These are phyloP conservation scores for Dasysyrphus tricinctus DNA, from an alignment of 2,888 invertebrate species.

Conservation along the genomic window DNA sequence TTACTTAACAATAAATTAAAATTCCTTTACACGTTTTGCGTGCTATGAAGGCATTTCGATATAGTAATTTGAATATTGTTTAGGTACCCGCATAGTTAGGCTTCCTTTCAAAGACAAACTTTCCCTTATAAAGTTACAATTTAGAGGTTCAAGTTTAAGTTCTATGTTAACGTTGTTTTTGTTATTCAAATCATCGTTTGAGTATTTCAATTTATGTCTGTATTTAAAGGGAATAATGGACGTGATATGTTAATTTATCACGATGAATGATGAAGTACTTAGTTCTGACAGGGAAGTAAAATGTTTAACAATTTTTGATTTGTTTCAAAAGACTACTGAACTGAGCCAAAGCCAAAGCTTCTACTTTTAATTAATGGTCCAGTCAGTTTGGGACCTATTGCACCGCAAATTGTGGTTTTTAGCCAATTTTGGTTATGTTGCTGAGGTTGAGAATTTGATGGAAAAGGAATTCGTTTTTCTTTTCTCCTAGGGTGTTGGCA, in stretches of 20 bases:
- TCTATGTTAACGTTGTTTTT: not conserved
- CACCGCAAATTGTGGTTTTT: too few species aligned
- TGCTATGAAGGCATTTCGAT: not conserved
- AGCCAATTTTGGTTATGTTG: too few species aligned
- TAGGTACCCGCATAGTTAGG: not conserved
- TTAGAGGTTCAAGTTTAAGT: not conserved
- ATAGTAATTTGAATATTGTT: not conserved
- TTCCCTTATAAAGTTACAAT: not conserved
- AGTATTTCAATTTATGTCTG: not conserved
- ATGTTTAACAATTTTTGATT: slow-evolving; percentile 2
- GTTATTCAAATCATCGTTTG: too few species aligned
- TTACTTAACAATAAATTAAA: slow-evolving; percentile 2
- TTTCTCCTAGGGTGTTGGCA: too few species aligned
- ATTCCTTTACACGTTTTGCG: not conserved
- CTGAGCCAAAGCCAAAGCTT: too few species aligned
- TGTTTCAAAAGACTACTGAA: too few species aligned
- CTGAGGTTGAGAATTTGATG: too few species aligned
- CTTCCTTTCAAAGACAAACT: too few species aligned
- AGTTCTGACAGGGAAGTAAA: not conserved
- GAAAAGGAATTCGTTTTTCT: too few species aligned
- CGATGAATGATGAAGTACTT: not conserved
- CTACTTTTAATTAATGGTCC: too few species aligned
- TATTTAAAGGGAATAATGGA: not conserved
- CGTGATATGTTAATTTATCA: not conserved
- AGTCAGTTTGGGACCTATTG: too few species aligned